Evolutionary conservation across 2,888 invertebrate species (phyloP).

Genomic region (Diaprepes abbreviatus): DNA sequence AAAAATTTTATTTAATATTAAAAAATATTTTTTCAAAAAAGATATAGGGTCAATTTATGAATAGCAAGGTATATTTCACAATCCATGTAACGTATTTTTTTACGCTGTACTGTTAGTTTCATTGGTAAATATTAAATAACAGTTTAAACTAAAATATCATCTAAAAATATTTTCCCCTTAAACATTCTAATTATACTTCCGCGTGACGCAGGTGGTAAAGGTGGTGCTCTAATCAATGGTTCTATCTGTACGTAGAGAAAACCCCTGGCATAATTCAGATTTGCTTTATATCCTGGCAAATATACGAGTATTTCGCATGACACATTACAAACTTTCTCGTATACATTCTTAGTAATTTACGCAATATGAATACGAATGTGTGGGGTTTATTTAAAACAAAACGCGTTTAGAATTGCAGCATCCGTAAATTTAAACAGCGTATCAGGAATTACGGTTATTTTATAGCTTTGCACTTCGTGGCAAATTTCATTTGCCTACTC

Average conservation of each 20-base stretch:
- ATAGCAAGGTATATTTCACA: too few relatives aligned
- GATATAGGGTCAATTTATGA: too few relatives aligned
- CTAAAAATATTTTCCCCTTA: too few relatives aligned
- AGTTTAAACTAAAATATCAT: too few relatives aligned
- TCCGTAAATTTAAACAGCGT: constrained; percentile 61
- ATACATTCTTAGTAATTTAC: constrained; percentile 57
- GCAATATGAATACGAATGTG: constrained; percentile 66
- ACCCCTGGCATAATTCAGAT: constrained; percentile 35
- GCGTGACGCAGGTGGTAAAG: constrained; percentile 57
- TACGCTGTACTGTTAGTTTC: too few relatives aligned
- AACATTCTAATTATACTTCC: background rate
- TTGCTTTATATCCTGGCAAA: constrained; percentile 63
- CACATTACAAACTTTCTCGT: constrained; percentile 66
- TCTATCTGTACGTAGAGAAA: constrained; percentile 31
- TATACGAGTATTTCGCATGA: constrained; percentile 60
- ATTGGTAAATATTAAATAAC: too few relatives aligned
- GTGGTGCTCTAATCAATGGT: constrained; percentile 62
- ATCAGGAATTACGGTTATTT: constrained; percentile 65
- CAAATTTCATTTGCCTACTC: constrained; percentile 59
- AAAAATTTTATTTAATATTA: too few relatives aligned
- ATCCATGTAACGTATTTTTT: too few relatives aligned
- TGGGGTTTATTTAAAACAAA: constrained; percentile 63
- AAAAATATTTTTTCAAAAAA: too few relatives aligned
- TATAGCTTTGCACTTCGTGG: constrained; percentile 63
- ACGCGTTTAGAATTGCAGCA: constrained; percentile 61